Base-by-base conservation (phyloP, 2,888 invertebrate genomes). In the Neocrepidodera transversa region DNA sequence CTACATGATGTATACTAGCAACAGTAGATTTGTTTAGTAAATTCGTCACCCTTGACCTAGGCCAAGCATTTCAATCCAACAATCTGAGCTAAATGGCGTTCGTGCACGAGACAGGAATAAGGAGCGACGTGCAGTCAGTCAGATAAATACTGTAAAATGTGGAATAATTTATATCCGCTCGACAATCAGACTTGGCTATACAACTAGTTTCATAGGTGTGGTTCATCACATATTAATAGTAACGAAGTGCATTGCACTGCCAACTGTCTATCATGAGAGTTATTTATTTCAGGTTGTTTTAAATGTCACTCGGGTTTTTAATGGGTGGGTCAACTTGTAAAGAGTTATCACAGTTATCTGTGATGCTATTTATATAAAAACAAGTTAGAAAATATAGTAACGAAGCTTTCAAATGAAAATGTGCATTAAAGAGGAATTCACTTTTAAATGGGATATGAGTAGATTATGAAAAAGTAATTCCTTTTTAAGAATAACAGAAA, bases 211-310 rank as follows among this genome's bases (percentile, higher is more conserved):
- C 56, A 55, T 51, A 73, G 73, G 73, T 69, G 71, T 65, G 73
- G 68, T 71, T 59, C 63, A 73, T 71, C 69, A 73, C 70, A 71
- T 73, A 73, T 73, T 73, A 73, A 73, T 73, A 71, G 69, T 72
- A 68, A 68, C 68, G 69, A 70, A 74, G 74, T 72, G 71, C 74
- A 71, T 68, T 70, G 73, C 68, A 72, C 73, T 66, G 62, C 58
- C 51, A 55, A 38, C 64, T 60, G 65, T 59, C 62, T 64, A 60
- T 59, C 63, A 60, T 42, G 55, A 58, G 61, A 60, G 53, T 51
- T 54, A 47, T 54, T 54, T 47, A 45, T 54, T 43, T 43, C 23
- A 53, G 43, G 32, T 53, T 56, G 52, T 58, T 60, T 47, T 52
- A 52, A 52, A 52, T 52, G 42, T 54, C 36, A 54, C 18, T 54